Percentiles rank a stretch among this genome's conserved stretches.
Conservation (phyloP, 2,888 invertebrate genomes). For the Lasioglossum malachurum region DNA sequence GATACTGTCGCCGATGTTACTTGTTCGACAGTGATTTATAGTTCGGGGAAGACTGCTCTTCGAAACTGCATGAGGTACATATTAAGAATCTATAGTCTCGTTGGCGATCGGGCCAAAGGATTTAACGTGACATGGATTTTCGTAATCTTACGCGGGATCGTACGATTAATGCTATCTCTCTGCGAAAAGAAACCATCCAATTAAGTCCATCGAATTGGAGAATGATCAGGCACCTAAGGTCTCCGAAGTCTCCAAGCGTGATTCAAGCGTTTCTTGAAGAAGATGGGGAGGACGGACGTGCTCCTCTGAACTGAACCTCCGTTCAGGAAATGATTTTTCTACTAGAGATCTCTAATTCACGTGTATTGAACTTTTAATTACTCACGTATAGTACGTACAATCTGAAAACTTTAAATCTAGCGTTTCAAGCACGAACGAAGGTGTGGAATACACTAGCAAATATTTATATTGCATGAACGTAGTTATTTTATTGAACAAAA, state of each 20-base stretch:
- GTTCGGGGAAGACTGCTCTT: conserved; percentile 34
- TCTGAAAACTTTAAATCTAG: too few species aligned
- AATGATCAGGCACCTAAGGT: not conserved
- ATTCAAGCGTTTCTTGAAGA: not conserved
- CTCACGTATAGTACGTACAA: too few species aligned
- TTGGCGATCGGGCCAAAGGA: not conserved
- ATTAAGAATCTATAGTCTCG: conserved; percentile 14
- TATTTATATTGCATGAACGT: too few species aligned
- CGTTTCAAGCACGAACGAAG: too few species aligned
- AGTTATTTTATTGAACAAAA: too few species aligned
- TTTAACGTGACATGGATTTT: not conserved
- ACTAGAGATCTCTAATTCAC: too few species aligned
- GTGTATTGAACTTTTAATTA: too few species aligned
- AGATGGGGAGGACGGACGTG: too few species aligned
- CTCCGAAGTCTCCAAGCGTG: not conserved
- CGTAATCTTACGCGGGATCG: not conserved
- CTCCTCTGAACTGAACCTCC: too few species aligned
- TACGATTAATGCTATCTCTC: conserved; percentile 18
- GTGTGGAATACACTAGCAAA: too few species aligned
- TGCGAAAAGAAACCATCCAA: conserved; percentile 39
- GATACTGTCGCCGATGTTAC: conserved; percentile 16
- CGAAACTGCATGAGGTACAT: conserved; percentile 1
- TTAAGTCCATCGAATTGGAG: conserved; percentile 19
- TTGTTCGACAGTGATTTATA: conserved; percentile 4
- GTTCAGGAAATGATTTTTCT: too few species aligned